Conservation (phyloP, 2,888 invertebrate species). For the Callyntrura sp. region DNA sequence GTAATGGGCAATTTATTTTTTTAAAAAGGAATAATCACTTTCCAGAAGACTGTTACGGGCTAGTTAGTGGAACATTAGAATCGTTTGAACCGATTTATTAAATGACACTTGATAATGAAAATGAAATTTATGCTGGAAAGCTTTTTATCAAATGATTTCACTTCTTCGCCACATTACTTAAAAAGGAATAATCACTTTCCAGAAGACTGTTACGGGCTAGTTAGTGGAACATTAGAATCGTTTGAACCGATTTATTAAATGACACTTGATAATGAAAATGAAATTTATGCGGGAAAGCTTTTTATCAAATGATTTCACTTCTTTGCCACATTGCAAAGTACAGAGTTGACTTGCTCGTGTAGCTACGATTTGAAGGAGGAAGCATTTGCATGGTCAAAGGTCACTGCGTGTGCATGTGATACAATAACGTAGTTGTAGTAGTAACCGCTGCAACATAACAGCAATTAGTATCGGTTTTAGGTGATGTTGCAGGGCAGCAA, state of each 20-base stretch:
- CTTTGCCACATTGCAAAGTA: no score
- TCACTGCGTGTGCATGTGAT: background rate
- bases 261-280: background rate
- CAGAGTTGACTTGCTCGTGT: no score
- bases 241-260: no score
- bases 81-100: no score
- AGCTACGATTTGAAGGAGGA: no score
- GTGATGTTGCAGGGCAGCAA: background rate
- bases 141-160: no score
- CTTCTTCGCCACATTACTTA: no score
- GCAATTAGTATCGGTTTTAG: constrained; percentile 16
- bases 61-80: background rate
- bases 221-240: background rate
- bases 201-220: background rate
- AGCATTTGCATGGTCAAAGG: background rate
- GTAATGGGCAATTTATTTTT: constrained; percentile 11
- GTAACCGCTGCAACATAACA: background rate
- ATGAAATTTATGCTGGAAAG: no score
- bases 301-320: no score
- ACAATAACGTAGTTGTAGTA: background rate
- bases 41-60: background rate
- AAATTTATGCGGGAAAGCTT: no score
- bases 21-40: background rate
- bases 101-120: background rate
- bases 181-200: background rate